Conservation (phyloP, 2,888 invertebrate species). For the Corbicula japonica region DNA sequence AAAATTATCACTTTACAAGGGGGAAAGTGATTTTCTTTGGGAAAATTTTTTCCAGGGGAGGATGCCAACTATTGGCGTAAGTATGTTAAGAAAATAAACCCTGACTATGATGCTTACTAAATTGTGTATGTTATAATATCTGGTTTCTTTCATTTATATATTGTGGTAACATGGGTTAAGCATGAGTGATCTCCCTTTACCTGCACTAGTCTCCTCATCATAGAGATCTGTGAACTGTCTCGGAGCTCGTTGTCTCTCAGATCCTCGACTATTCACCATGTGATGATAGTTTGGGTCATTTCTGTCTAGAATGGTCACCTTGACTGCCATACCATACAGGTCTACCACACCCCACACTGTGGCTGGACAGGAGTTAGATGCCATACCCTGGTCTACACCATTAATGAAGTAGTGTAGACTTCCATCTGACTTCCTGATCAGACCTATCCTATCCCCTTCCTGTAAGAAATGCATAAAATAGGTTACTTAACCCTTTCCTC, state of each 20-base stretch:
- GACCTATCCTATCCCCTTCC: slow-evolving; percentile 96
- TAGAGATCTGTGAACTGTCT: slow-evolving; percentile 78
- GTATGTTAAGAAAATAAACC: no score
- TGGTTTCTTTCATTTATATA: no score
- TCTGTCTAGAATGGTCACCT: slow-evolving; percentile 84
- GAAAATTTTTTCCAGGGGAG: no score
- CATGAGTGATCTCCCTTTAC: slow-evolving; percentile 32
- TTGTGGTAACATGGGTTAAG: no score
- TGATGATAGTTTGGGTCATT: slow-evolving; percentile 77
- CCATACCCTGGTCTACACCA: slow-evolving; percentile 93
- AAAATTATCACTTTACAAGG: no score
- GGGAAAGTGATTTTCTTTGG: no score
- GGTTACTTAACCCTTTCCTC: no score
- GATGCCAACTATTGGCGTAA: no score
- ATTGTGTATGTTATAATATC: no score
- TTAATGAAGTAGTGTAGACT: slow-evolving; percentile 97
- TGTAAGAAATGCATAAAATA: no score
- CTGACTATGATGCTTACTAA: no score
- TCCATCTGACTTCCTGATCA: slow-evolving; percentile 94
- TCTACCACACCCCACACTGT: slow-evolving; percentile 98
- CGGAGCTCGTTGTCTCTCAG: slow-evolving; percentile 72
- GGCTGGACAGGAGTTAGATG: slow-evolving; percentile 92
- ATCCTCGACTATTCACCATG: slow-evolving; percentile 64
- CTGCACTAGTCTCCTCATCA: slow-evolving; percentile 74
- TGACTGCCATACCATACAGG: slow-evolving; percentile 90